phyloP scores from a whole-genome alignment of 2,113 vertebrate species.

The Phyllostomus discolor region DNA sequence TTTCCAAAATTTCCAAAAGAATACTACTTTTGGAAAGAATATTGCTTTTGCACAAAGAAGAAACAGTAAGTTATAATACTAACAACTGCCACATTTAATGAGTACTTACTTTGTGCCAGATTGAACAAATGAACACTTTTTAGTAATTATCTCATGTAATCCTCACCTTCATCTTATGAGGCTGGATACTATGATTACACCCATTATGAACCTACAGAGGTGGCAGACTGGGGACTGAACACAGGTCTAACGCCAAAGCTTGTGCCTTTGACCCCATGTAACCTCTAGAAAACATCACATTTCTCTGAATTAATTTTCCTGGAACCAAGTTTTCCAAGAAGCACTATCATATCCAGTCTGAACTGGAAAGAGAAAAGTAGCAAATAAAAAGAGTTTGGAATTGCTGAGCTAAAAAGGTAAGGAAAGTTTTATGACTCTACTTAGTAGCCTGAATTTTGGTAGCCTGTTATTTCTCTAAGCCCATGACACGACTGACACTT shows the following conservation, averaged over 20 bases:
- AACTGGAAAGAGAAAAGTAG: neutral
- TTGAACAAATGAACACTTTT: neutral
- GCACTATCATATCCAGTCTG: neutral
- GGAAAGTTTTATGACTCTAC: neutral
- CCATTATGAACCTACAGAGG: neutral
- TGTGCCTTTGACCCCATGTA: neutral
- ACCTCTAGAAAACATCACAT: neutral
- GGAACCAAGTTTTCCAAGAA: conserved; percentile 16
- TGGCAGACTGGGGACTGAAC: neutral
- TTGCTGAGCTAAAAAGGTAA: neutral
- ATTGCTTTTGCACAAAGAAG: neutral
- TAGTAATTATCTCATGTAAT: neutral
- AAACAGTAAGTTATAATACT: neutral
- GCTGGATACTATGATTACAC: neutral
- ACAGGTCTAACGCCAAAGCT: neutral
- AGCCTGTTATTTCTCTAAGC: neutral
- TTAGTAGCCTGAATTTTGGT: neutral
- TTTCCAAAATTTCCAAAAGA: neutral
- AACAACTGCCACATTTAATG: neutral
- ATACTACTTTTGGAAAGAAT: no score
- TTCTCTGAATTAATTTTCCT: neutral
- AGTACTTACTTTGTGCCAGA: neutral
- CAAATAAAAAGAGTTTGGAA: neutral
- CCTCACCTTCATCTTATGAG: neutral
- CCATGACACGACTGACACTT: neutral